Evolutionary conservation across 2,888 invertebrate genomes (phyloP).

Genomic region (Rhyacophila evoluta): DNA sequence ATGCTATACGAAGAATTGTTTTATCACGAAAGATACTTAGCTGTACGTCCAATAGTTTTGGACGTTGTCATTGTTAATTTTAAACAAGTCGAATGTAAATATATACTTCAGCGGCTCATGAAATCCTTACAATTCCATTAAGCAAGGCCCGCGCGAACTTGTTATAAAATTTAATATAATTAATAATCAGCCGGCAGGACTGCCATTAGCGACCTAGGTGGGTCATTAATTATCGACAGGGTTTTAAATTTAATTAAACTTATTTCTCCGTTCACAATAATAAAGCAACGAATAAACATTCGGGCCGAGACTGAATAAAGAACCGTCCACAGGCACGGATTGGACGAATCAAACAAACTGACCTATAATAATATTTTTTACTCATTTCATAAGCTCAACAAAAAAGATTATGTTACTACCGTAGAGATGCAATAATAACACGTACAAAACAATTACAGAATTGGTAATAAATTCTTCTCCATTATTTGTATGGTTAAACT

Average conservation of each 20-base stretch:
- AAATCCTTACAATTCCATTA: conserved; percentile 39
- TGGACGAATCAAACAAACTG: neutral
- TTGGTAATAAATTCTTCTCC: no score
- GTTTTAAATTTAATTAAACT: conserved; percentile 54
- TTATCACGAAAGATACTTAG: no score
- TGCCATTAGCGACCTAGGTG: conserved; percentile 49
- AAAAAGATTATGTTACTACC: no score
- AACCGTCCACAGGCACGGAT: neutral
- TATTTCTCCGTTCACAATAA: conserved; percentile 50
- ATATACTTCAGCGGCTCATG: neutral
- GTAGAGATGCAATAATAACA: no score
- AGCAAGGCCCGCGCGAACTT: conserved; percentile 11
- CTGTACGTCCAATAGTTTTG: neutral
- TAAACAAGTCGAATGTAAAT: neutral
- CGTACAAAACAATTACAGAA: no score
- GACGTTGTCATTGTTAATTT: neutral
- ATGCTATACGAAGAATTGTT: no score
- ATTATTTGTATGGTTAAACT: no score
- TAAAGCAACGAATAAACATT: conserved; percentile 51
- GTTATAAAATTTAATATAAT: conserved; percentile 48
- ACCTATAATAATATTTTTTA: neutral
- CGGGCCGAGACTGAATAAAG: conserved; percentile 36
- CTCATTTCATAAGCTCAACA: no score
- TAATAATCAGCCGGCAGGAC: conserved; percentile 50
- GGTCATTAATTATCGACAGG: conserved; percentile 54